phyloP scores from a whole-genome alignment of 2,113 vertebrate species.

The Vireo altiloquus region DNA sequence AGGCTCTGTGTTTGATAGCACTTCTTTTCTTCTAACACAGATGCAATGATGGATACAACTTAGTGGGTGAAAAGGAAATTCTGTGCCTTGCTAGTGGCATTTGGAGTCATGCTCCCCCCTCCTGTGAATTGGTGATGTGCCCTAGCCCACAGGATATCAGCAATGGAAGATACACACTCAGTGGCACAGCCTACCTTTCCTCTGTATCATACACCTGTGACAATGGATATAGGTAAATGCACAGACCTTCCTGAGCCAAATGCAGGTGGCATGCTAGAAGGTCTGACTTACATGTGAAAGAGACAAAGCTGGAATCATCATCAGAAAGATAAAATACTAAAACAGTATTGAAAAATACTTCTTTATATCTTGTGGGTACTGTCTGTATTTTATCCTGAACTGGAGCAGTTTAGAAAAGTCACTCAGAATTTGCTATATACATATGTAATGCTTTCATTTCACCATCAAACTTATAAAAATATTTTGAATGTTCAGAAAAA shows the following conservation, averaged over 20 bases:
- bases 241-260: background rate
- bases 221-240: slow-evolving; percentile 88
- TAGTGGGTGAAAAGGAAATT: slow-evolving; percentile 81
- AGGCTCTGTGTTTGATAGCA: background rate
- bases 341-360: background rate
- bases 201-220: slow-evolving; percentile 82
- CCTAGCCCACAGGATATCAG: slow-evolving; percentile 73
- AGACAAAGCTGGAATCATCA: background rate
- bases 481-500: background rate
- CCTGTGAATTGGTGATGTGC: slow-evolving; percentile 86
- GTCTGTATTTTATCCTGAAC: background rate
- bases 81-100: slow-evolving; percentile 81
- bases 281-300: background rate
- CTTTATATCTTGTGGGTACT: background rate
- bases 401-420: background rate
- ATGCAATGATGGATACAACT: slow-evolving; percentile 84
- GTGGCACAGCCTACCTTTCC: slow-evolving; percentile 82
- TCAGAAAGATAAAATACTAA: background rate
- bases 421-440: background rate
- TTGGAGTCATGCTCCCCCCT: slow-evolving; percentile 83
- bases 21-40: slow-evolving; percentile 65
- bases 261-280: background rate
- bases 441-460: background rate
- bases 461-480: background rate
- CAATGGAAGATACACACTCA: slow-evolving; percentile 78